Base-by-base conservation (phyloP, 2,888 invertebrate species). In the Ormia ochracea region DNA sequence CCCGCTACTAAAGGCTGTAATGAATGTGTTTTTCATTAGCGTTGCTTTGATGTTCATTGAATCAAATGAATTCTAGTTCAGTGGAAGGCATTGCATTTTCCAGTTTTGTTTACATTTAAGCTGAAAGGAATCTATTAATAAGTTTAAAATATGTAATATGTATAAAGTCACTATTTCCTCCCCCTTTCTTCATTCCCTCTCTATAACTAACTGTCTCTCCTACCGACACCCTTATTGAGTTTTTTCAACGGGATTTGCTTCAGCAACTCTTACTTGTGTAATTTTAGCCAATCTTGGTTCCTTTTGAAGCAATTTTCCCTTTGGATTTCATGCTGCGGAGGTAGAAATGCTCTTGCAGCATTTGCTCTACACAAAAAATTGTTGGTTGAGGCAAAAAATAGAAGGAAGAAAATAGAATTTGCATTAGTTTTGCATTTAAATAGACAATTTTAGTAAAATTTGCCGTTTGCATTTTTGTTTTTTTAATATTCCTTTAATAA, bases 381-480 rank as follows among this genome's bases (percentile, higher is more conserved):
- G 23, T 68, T 68, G 9, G 33, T n/a, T 56, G 9, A n/a, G 14
- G 12, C 1, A 43, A 21, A 23, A 33, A 41, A 48, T 54, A 63
- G 4, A 48, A 48, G 3, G 3, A 23, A 23, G n/a, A 4, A 2
- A 38, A 14, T 26, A 33, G 26, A 54, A 76, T 76, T 76, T 76
- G 69, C 75, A 75, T 75, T 58, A 50, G 58, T 66, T 72, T 66
- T 66, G 66, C 75, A 75, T 68, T 75, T 54, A 38, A 61, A 74
- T 65, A 45, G 43, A 68, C 19, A 45, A 72, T 63, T 74, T 74
- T 50, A 38, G 48, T 41, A 54, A 31, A 50, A 19, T 36, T 21
- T 56, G 31, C 26, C 19, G 12, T 21, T 63, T 0, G 0, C 23
- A 33, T 33, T 69, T 75, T 14, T 19, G 54, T 19, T 54, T 31